These are phyloP conservation scores for Elymnias hypermnestra DNA, from an alignment of 1,140 invertebrate genomes.

Conservation along the genomic window DNA sequence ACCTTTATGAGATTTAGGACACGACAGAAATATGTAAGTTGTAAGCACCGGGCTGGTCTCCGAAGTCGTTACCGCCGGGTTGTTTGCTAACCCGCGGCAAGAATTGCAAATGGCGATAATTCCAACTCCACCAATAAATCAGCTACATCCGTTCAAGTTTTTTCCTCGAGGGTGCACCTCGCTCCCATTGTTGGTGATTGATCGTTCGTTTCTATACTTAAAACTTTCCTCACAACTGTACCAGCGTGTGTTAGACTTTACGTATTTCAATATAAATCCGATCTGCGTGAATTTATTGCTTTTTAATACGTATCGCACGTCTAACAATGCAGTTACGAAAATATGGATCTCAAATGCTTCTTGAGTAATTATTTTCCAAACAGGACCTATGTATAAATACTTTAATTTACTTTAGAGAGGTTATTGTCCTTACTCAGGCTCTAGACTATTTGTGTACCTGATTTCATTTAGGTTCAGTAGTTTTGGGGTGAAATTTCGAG, in stretches of 20 bases:
- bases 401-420: too few relatives aligned
- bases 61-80: conserved; percentile 49
- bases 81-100: conserved; percentile 60
- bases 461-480: too few relatives aligned
- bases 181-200: conserved; percentile 63
- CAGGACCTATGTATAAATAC: too few relatives aligned
- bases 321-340: too few relatives aligned
- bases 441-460: too few relatives aligned
- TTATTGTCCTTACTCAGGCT: too few relatives aligned
- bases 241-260: conserved; percentile 57
- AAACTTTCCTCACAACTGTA: conserved; percentile 42
- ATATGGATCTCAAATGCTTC: too few relatives aligned
- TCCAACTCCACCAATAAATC: conserved; percentile 72
- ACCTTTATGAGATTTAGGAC: too few relatives aligned
- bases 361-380: too few relatives aligned
- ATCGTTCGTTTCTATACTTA: conserved; percentile 57
- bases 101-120: conserved; percentile 75
- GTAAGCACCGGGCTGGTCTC: conserved; percentile 9
- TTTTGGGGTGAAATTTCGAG: too few relatives aligned
- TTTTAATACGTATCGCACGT: conserved; percentile 11
- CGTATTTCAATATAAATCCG: conserved; percentile 9
- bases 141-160: conserved; percentile 62
- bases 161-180: conserved; percentile 60
- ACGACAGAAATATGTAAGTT: too few relatives aligned
- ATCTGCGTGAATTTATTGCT: conserved; percentile 15